Percentiles rank a stretch among this genome's conserved stretches.
Evolutionary conservation across 2,888 invertebrate species (phyloP).

Genomic region (Morpho achilles): DNA sequence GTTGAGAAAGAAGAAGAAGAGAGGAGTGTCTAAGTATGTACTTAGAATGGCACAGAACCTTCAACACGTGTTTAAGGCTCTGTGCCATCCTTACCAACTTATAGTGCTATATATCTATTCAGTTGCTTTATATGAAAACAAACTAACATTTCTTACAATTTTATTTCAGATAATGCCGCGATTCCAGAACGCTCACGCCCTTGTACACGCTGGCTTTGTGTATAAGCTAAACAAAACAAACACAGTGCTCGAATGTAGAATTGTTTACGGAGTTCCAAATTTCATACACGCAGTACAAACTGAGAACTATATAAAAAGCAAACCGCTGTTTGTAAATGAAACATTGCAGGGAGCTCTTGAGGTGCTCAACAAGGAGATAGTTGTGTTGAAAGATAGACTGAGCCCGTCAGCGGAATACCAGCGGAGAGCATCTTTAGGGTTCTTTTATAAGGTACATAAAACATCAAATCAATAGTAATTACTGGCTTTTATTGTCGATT

Average conservation of each 20-base stretch:
- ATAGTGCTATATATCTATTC: no score
- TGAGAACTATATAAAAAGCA: conserved; percentile 63
- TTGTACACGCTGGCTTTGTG: conserved; percentile 86
- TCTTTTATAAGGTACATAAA: conserved; percentile 79
- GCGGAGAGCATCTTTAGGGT: conserved; percentile 73
- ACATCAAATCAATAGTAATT: no score
- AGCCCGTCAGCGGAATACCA: conserved; percentile 79
- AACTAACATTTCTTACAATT: neutral
- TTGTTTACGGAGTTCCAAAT: conserved; percentile 72
- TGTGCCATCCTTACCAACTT: no score
- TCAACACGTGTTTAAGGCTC: no score
- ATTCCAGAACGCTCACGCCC: conserved; percentile 85
- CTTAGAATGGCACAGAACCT: no score
- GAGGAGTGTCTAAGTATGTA: no score
- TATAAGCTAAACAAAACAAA: conserved; percentile 48
- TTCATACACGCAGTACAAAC: conserved; percentile 63
- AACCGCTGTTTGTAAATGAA: conserved; percentile 46
- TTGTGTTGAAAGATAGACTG: conserved; percentile 52
- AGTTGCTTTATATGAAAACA: no score
- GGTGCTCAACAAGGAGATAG: conserved; percentile 41
- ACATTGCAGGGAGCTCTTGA: conserved; percentile 52
- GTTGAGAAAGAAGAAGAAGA: no score
- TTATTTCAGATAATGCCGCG: conserved; percentile 83
- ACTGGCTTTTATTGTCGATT: no score
- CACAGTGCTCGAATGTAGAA: conserved; percentile 57